A percentile compares a stretch with the other conserved stretches of the same genome.
Evolutionary conservation across 2,113 vertebrate genomes (phyloP).

Genomic region (Tetrao urogallus): DNA sequence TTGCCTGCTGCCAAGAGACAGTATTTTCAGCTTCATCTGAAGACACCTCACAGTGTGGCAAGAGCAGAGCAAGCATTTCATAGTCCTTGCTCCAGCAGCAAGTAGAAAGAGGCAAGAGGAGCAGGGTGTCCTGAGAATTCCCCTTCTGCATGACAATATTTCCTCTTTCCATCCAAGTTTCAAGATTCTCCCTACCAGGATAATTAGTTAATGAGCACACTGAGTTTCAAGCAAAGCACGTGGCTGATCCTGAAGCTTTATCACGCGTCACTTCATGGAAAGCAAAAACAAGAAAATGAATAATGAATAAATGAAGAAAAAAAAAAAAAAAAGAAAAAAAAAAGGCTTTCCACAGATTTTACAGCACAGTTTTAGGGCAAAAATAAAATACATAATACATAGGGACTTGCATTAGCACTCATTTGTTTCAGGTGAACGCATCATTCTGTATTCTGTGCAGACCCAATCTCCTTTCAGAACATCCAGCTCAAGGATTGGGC

Average conservation of each 20-base stretch:
- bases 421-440: background rate
- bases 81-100: background rate
- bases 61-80: background rate
- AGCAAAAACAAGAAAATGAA: background rate
- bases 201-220: slow-evolving; percentile 9
- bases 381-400: background rate
- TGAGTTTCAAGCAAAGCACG: slow-evolving; percentile 12
- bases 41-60: background rate
- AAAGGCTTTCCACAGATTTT: background rate
- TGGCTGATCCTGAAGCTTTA: background rate
- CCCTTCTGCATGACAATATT: background rate
- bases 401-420: background rate
- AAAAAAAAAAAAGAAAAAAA: background rate
- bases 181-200: background rate
- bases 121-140: background rate
- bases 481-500: background rate
- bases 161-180: background rate
- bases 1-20: background rate
- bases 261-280: background rate
- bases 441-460: background rate
- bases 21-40: background rate
- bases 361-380: background rate
- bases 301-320: background rate
- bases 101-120: rapidly evolving
- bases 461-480: background rate